A percentile compares a stretch with the other conserved stretches of the same genome.
These are phyloP conservation scores for Ectemnius lituratus DNA, from an alignment of 2,888 invertebrate genomes.

Conservation along the genomic window DNA sequence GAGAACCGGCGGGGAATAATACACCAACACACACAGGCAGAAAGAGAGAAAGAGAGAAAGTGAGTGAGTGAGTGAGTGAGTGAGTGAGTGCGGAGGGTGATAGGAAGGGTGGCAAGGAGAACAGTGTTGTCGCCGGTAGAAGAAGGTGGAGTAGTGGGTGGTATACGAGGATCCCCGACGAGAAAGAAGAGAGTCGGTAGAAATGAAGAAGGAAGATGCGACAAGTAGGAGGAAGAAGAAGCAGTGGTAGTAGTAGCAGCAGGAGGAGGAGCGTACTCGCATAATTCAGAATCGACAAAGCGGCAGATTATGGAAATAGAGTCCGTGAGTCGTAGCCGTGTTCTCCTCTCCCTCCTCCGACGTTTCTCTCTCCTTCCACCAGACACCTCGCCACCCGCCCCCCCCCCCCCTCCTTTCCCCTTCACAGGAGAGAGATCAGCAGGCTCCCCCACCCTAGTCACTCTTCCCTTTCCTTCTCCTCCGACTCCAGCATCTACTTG, in stretches of 20 bases:
- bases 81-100: constrained; percentile 15
- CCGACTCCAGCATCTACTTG: too few species aligned
- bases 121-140: constrained; percentile 45
- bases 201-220: constrained; percentile 19
- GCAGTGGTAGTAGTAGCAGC: constrained; percentile 47
- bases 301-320: constrained; percentile 78
- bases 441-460: constrained; percentile 33
- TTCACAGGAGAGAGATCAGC: constrained; percentile 20
- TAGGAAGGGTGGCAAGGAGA: constrained; percentile 28
- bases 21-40: constrained; percentile 24
- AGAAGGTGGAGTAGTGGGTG: constrained; percentile 39
- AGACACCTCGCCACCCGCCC: constrained; percentile 20
- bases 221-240: constrained; percentile 25
- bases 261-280: constrained; percentile 71
- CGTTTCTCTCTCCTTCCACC: constrained; percentile 42
- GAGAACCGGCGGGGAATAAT: constrained; percentile 41
- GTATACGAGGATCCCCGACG: constrained; percentile 40
- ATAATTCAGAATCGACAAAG: constrained; percentile 78
- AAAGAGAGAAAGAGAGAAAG: neutral
- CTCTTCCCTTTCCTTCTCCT: constrained; percentile 41
- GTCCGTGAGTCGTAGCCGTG: constrained; percentile 72
- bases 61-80: constrained; percentile 7
- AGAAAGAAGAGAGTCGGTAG: constrained; percentile 15
- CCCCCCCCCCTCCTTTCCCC: constrained; percentile 21
- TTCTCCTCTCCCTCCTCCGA: constrained; percentile 49